Base-by-base conservation (phyloP, 2,797 vertebrate genomes). In the Benthosema pterotum region DNA sequence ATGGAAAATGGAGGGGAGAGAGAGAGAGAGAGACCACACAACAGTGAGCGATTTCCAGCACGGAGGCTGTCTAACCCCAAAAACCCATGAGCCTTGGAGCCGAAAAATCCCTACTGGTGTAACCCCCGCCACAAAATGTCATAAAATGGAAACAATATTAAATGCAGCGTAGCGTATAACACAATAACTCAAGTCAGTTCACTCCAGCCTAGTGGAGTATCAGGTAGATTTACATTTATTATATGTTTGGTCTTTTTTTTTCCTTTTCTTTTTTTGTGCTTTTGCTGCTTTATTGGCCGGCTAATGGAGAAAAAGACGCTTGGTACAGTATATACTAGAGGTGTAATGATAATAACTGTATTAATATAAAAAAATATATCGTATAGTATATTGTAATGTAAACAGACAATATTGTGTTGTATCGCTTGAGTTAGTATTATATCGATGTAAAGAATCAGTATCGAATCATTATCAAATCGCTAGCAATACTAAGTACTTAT, bases 1-100 rank as follows among this genome's bases (percentile, higher is more conserved):
- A 82, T 85, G 87, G 83, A 88, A 89, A 89, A 88, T 83, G 66
- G 70, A 38, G 32, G 32, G 66, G 70, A 38, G 32, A 9, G 32
- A 38, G 32, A 38, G 11, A 9, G 72, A 74, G 63, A 15, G 52
- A 78, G 85, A 87, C 88, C 87, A 88, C 88, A 87, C 85, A 88
- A 87, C 80, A 89, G 87, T 82, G 72, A 80, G 32, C 60, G 65
- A 83, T 86, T 85, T 85, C 74, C 68, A 87, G 83, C 85, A 75
- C 66, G 78, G 75, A 49, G 43, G 57, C 77, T 80, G 72, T 80
- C 32, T 38, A 38, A 38, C 32, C 32, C 72, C 73, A 49, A 69
- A 80, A 74, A 53, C 49, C 25, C 57, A n/a, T n/a, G n/a, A 47
- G 72, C 80, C 56, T 77, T 69, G n/a, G 62, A 75, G 60, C 56